Base-by-base conservation (phyloP, 2,888 invertebrate species). In the Tinea pellionella region DNA sequence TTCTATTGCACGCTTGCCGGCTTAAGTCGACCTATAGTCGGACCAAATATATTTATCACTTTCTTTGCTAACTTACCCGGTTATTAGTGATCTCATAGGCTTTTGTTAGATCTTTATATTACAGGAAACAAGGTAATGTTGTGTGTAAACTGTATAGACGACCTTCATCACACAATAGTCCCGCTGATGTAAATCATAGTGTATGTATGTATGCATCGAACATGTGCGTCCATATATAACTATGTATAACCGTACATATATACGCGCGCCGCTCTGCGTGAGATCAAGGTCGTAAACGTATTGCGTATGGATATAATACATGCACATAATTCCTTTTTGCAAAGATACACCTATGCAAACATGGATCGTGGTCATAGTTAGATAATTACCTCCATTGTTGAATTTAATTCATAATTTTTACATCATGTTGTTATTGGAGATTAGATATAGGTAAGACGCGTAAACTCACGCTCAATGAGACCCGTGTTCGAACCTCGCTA, bases 101-200 rank as follows among this genome's bases (percentile, higher is more conserved):
- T 37, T 24, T 3, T 24, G 24, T 24, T 37, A 37, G 37, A 37
- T 47, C 16, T 47, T 47, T n/a, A 53, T 53, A 53, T 24, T 12
- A 53, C 18, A 53, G 53, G 53, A 53, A 53, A 24, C 24, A 24
- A 16, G 47, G 53, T 53, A 24, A 24, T 53, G 24, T n/a, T 24
- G 18, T 53, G 53, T 53, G 53, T 53, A 53, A 53, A 53, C 53
- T 53, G 53, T 53, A 53, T 77, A 69, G 64, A 65, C 68, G 83
- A 78, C 85, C 85, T 85, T 85, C 78, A 67, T 63, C 68, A 68
- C 71, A 83, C 78, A 81, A 82, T 82, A 75, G 75, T 71, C 18
- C 53, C 53, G 53, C 18, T 24, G 53, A 53, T 53, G 53, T 24
- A 18, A 24, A n/a, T 24, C 19, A 24, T 47, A 16, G 47, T 53